Evolutionary conservation across 2,113 vertebrate genomes (phyloP).

Genomic region (Lamprotornis superbus): DNA sequence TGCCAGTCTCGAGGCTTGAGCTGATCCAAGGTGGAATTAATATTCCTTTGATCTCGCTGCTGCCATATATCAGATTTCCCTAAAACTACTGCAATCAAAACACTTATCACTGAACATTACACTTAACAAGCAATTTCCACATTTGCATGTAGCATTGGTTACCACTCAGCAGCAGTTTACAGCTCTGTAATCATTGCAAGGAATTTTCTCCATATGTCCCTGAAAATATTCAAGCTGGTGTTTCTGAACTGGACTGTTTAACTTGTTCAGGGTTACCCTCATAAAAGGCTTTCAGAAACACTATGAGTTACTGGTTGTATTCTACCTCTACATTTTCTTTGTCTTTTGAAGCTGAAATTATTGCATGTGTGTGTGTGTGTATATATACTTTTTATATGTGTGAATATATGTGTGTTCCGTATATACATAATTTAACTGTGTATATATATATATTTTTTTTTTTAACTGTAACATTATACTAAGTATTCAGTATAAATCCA

Average conservation of each 20-base stretch:
- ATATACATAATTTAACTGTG: not conserved
- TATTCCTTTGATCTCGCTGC: not conserved
- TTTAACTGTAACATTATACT: not conserved
- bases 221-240: not conserved
- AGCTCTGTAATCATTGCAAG: not conserved
- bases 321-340: not conserved
- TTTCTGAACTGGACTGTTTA: not conserved
- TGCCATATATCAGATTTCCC: not conserved
- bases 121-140: not conserved
- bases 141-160: not conserved
- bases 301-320: not conserved
- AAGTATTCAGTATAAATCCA: not conserved
- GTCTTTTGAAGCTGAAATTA: not conserved
- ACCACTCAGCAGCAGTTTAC: not conserved
- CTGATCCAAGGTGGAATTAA: not conserved
- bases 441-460: not conserved
- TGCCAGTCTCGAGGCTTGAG: not conserved
- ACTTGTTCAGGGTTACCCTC: not conserved
- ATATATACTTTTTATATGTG: not conserved
- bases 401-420: not conserved
- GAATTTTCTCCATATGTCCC: not conserved
- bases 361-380: not conserved
- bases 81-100: not conserved
- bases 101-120: not conserved
- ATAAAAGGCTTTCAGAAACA: not conserved